Base-by-base conservation (phyloP, 1,140 invertebrate species). In the Lasaia peninsularis region DNA sequence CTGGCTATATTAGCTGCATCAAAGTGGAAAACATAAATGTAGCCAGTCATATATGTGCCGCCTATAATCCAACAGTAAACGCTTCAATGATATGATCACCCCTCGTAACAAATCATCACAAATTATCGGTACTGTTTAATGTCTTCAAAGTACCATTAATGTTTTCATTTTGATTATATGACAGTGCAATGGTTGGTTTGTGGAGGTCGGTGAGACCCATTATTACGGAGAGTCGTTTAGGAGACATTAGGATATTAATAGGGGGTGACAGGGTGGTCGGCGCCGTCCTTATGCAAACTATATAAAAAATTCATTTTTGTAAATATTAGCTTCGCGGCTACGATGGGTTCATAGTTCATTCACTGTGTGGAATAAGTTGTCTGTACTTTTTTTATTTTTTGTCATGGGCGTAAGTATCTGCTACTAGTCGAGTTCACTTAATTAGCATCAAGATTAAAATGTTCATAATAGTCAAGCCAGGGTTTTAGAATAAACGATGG, bases 231-330 rank as follows among this genome's bases (percentile, higher is more conserved):
- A 59, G 65, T 73, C 64, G 69, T 69, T 78, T 74, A 72, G 63
- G 62, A 68, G 65, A 65, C 67, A 65, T 70, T 75, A 69, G 63
- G 60, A 69, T 70, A 72, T 78, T 74, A 75, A 72, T 73, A 66
- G 62, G 62, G 71, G 67, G 65, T 49, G 57, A 32, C n/a, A 32
- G 66, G 58, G 58, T 54, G 60, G 61, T 49, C 16, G 63, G 62
- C 69, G 67, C 71, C 66, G 60, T 63, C 49, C 65, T 68, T 71
- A 68, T 67, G 70, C 64, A 72, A 74, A 75, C 67, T 67, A 67
- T 56, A 66, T 72, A 62, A 75, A 72, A 74, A 63, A 68, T 69
- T 65, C 67, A 66, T 70, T 69, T 69, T 66, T 65, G 60, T 69
- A 58, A 53, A 37, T 37, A 37, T 37, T 37, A 37, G 35, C 35